A percentile compares a stretch with the other conserved stretches of the same genome.
Evolutionary conservation across 1,140 invertebrate species (phyloP).

Genomic region (Euschistus heros): DNA sequence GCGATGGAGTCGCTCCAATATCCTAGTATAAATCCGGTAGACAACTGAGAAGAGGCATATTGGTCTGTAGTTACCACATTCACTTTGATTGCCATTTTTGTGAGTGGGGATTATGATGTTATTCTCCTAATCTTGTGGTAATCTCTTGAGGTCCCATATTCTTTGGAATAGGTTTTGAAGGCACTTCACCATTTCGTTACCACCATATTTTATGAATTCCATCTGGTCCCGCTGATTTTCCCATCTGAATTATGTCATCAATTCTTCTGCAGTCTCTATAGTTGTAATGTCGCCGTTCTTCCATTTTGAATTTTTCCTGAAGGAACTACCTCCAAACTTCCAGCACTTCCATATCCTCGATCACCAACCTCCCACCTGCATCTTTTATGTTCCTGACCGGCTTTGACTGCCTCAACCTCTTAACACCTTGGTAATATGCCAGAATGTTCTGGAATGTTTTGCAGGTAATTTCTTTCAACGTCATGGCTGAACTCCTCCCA

Average conservation of each 20-base stretch:
- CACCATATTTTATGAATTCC: not conserved
- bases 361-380: no score
- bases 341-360: no score
- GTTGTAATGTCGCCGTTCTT: no score
- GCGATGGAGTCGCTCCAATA: no score
- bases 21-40: not conserved
- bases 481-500: not conserved
- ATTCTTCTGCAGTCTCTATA: not conserved
- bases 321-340: no score
- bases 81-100: not conserved
- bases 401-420: no score
- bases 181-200: not conserved
- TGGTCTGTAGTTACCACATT: not conserved
- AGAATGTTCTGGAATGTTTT: not conserved
- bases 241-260: not conserved
- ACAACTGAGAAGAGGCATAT: not conserved
- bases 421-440: not conserved
- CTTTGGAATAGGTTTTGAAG: not conserved
- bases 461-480: not conserved
- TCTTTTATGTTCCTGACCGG: no score
- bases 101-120: not conserved
- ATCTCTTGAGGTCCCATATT: not conserved
- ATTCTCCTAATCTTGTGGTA: not conserved
- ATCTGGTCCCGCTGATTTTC: not conserved
- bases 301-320: no score